Conservation (phyloP, 2,888 invertebrate genomes). For the Latrodectus elegans region DNA sequence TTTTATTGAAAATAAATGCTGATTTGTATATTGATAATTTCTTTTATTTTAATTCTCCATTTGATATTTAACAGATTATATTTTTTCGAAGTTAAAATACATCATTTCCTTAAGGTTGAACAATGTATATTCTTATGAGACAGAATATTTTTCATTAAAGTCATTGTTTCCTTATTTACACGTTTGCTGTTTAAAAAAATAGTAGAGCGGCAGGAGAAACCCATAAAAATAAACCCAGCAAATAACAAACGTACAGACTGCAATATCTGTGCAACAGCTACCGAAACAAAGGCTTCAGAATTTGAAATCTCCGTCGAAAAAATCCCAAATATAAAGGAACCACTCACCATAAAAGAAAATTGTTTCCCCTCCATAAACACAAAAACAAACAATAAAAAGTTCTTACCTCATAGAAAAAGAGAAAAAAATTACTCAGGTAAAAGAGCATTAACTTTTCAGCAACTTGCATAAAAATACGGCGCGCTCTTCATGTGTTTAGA, state of each 20-base stretch:
- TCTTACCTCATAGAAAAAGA: background rate
- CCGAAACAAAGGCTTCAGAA: background rate
- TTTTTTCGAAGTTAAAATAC: too few species aligned
- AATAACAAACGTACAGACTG: background rate
- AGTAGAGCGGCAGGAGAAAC: background rate
- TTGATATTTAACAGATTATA: too few species aligned
- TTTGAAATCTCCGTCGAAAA: background rate
- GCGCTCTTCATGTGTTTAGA: background rate
- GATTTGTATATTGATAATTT: too few species aligned
- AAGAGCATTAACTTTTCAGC: slow-evolving; percentile 14
- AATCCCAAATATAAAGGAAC: background rate
- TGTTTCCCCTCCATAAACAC: slow-evolving; percentile 2
- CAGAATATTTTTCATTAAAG: background rate
- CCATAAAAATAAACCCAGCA: background rate
- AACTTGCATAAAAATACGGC: background rate
- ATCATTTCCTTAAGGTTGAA: background rate
- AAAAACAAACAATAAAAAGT: slow-evolving; percentile 2
- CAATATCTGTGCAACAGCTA: background rate
- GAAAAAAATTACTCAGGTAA: slow-evolving; percentile 9
- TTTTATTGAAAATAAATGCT: too few species aligned
- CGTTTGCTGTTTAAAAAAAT: background rate
- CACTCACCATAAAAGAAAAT: slow-evolving; percentile 5
- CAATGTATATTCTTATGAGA: background rate
- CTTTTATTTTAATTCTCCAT: too few species aligned
- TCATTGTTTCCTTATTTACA: background rate